Percentiles rank a stretch among this genome's conserved stretches.
These are phyloP conservation scores for Lycodopsis pacificus DNA, from an alignment of 2,797 vertebrate genomes.

Conservation along the genomic window DNA sequence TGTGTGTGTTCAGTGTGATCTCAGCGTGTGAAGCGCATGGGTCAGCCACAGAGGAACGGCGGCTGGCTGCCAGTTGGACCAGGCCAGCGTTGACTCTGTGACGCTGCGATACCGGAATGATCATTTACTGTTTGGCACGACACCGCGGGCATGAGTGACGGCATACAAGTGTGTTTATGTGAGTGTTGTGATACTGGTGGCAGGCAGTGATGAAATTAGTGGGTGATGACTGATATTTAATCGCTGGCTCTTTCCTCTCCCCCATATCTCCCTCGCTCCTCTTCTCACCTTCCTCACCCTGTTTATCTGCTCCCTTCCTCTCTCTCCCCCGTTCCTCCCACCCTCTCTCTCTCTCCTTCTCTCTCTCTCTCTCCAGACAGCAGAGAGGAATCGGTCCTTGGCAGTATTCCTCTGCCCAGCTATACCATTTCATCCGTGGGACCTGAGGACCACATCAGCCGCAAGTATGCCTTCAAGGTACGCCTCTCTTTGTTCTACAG, in stretches of 20 bases:
- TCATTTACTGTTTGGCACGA: conserved; percentile 57
- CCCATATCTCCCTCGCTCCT: conserved; percentile 36
- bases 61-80: conserved; percentile 47
- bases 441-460: conserved; percentile 92
- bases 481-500: conserved; percentile 10
- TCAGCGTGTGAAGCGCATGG: conserved; percentile 20
- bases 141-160: conserved; percentile 28
- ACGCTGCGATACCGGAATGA: conserved; percentile 35
- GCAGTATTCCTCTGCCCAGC: conserved; percentile 95
- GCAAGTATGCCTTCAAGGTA: conserved; percentile 98
- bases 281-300: conserved; percentile 37
- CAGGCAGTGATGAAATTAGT: conserved; percentile 57
- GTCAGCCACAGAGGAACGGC: conserved; percentile 14
- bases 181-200: conserved; percentile 45
- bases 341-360: background rate
- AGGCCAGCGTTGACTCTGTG: conserved; percentile 32
- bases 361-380: conserved; percentile 86
- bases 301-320: conserved; percentile 7
- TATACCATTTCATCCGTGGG: conserved; percentile 90
- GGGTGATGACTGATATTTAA: conserved; percentile 72
- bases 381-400: conserved; percentile 93
- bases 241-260: conserved; percentile 37
- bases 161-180: conserved; percentile 21
- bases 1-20: conserved; percentile 8
- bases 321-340: too few species aligned